phyloP scores from a whole-genome alignment of 1,140 invertebrate genomes.

The Macrocentrus cingulum region DNA sequence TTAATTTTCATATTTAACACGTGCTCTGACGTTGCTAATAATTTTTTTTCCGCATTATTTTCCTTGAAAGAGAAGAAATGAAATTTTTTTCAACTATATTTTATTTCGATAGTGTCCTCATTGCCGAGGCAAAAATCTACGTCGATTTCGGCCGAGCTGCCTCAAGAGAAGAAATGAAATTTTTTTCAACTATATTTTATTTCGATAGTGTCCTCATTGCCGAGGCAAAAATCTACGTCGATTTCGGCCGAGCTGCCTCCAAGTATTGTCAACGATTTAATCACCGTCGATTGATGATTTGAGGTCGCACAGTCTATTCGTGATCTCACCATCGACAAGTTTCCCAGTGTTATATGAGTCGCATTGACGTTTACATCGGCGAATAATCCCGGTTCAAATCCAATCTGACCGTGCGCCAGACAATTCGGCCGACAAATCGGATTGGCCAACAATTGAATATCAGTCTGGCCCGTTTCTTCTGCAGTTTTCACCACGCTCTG shows the following conservation, averaged over 20 bases:
- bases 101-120: too few species aligned
- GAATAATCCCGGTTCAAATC: slow-evolving; percentile 30
- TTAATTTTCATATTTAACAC: too few species aligned
- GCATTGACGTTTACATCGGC: slow-evolving; percentile 25
- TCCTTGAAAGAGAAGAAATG: too few species aligned
- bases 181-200: too few species aligned
- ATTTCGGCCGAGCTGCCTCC: not conserved
- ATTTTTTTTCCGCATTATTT: too few species aligned
- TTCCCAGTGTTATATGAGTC: slow-evolving; percentile 25
- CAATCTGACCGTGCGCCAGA: slow-evolving; percentile 32
- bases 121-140: not conserved
- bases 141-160: not conserved
- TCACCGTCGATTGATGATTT: not conserved
- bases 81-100: too few species aligned
- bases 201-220: not conserved
- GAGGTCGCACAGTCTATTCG: not conserved
- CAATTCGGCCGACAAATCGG: slow-evolving; percentile 27
- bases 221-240: not conserved
- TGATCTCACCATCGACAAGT: slow-evolving; percentile 24
- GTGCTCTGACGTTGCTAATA: too few species aligned
- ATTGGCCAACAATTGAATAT: slow-evolving; percentile 33
- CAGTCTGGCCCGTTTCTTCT: slow-evolving; percentile 19
- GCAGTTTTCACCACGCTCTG: slow-evolving; percentile 22
- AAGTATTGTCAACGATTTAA: not conserved
- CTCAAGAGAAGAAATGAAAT: not conserved